Conservation (phyloP, 2,113 vertebrate species). For the Martes martes region DNA sequence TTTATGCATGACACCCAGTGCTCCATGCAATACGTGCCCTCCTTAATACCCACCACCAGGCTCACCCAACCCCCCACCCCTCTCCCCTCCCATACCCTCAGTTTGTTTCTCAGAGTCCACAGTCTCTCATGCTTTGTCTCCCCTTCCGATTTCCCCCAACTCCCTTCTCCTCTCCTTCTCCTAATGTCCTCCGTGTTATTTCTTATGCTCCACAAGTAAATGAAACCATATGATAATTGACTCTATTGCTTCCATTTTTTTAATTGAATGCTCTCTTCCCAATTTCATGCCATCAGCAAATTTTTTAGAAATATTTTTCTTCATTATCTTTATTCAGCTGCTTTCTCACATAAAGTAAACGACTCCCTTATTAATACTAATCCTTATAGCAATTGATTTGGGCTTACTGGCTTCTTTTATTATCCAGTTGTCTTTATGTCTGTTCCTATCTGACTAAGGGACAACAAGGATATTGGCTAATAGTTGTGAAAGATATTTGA, state of each 20-base stretch:
- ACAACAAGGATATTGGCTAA: background rate
- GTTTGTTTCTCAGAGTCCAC: too few relatives aligned
- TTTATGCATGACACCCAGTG: too few relatives aligned
- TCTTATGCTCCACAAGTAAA: too few relatives aligned
- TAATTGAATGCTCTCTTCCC: background rate
- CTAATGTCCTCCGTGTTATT: too few relatives aligned
- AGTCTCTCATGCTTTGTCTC: too few relatives aligned
- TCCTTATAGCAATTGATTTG: background rate
- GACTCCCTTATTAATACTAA: background rate
- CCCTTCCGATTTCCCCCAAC: too few relatives aligned
- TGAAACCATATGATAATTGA: too few relatives aligned
- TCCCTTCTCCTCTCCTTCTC: too few relatives aligned
- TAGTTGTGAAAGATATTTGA: background rate
- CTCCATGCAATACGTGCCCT: too few relatives aligned
- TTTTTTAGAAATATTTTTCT: constrained; percentile 20
- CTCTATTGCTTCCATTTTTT: background rate
- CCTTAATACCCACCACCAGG: too few relatives aligned
- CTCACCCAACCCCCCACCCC: too few relatives aligned
- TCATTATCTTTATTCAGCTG: background rate
- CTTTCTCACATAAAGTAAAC: constrained; percentile 22
- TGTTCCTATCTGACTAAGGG: background rate
- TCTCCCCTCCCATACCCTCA: too few relatives aligned
- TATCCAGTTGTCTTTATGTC: background rate
- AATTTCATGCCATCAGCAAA: background rate
- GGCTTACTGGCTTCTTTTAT: background rate